Conservation (phyloP, 2,888 invertebrate genomes). For the Rhodophaea formosa region DNA sequence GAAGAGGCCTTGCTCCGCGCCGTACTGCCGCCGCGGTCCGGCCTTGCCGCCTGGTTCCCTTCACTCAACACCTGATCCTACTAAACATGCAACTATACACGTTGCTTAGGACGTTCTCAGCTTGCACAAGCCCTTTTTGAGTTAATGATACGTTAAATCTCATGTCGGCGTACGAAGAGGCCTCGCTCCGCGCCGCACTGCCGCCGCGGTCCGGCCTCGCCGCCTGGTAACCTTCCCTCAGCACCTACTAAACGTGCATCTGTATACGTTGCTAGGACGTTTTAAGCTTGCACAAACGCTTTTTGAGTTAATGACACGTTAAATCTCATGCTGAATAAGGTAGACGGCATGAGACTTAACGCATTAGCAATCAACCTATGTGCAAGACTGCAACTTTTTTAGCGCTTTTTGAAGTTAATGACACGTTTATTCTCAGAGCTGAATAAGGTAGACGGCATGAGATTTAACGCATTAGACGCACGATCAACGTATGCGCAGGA, state of each 20-base stretch:
- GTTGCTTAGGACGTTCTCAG: no score
- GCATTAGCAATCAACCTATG: no score
- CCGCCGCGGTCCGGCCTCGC: constrained; percentile 65
- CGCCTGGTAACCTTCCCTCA: constrained; percentile 64
- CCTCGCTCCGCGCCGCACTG: constrained; percentile 88
- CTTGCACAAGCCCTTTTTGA: no score
- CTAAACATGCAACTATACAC: neutral
- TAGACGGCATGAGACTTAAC: no score
- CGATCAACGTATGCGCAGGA: no score
- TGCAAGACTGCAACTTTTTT: neutral
- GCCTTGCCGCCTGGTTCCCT: constrained; percentile 63
- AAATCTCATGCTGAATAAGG: neutral
- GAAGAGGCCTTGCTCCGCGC: constrained; percentile 92
- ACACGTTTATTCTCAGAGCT: no score
- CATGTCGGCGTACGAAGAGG: constrained; percentile 90
- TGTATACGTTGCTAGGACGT: neutral
- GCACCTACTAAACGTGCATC: constrained; percentile 33
- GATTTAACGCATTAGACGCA: no score
- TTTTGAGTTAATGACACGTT: no score
- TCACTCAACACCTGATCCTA: constrained; percentile 56
- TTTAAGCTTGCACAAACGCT: no score
- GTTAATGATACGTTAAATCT: no score
- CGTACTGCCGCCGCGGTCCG: constrained; percentile 81
- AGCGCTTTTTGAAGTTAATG: no score
- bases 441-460: no score